phyloP scores from a whole-genome alignment of 2,113 vertebrate species.

The Ciconia stormi region DNA sequence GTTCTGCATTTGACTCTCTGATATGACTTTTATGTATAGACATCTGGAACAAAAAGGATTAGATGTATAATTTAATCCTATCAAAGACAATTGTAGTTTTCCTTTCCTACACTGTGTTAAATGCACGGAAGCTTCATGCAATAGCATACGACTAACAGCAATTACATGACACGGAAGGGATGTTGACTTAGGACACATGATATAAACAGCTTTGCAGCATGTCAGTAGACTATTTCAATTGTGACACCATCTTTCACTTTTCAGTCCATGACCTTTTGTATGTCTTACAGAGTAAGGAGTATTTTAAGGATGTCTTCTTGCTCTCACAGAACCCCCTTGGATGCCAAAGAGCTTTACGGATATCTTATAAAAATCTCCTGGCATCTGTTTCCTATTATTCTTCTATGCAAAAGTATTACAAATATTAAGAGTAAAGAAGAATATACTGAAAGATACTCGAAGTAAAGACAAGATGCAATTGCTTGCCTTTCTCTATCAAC shows the following conservation, averaged over 20 bases:
- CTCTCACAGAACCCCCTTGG: background rate
- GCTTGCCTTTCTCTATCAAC: background rate
- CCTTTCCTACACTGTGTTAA: background rate
- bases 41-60: constrained; percentile 36
- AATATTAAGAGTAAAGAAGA: background rate
- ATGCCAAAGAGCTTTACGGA: background rate
- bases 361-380: background rate
- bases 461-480: background rate
- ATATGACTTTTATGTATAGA: constrained; percentile 33
- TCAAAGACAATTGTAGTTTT: background rate
- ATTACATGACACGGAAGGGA: background rate
- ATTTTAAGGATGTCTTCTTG: background rate
- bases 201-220: background rate
- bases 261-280: background rate
- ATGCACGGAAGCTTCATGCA: background rate
- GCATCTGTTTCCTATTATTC: background rate
- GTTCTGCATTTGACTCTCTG: background rate
- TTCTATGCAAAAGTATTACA: background rate
- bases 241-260: background rate
- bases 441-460: background rate
- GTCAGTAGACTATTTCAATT: background rate
- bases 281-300: background rate
- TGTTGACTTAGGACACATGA: background rate
- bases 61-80: constrained; percentile 42
- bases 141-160: background rate